Evolutionary conservation across 1,140 invertebrate species (phyloP), one percentile per base, ranked within the genome.

Genomic region (Drosophila jambulina): DNA sequence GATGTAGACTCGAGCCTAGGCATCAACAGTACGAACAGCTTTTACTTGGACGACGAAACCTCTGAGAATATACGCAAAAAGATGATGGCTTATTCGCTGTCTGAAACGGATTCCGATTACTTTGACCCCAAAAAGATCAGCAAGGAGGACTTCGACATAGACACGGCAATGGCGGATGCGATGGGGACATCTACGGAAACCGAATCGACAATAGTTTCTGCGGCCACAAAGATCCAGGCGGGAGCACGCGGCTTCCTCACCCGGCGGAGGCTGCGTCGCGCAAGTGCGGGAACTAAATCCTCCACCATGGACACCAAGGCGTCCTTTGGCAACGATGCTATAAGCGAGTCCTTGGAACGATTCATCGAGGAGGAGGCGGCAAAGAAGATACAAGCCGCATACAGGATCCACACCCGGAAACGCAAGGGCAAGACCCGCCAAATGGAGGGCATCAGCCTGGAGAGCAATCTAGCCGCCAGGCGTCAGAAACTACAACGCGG

Each of bases 281-380:
- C 91, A 2, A 92, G 91, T 75, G 85, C 74, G 0, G 91, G 82
- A 0, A 91, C 86, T 12, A 91, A 91, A 36, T 76, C 86, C 0
- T 86, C 84, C 4, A 80, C 78, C 0, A 65, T 69, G 43, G 86
- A 88, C 19, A 82, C 74, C 8, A 91, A 92, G 34, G 82, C 79
- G 1, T 93, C 92, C 1, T 90, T 93, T 56, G 92, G 92, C 2
- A 93, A 93, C 27, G 92, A 91, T 56, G 91, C 92, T 2, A 92
- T 93, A 8, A 91, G 83, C 58, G 88, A 92, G 54, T 93, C 92
- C 1, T 27, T 93, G 2, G 92, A 93, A 8, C 43, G 84, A n/a
- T 78, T 92, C n/a, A 86, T 92, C 12, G 83, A 92, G 34, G 86
- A 92, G 42, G 91, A 91, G 62, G 92, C 83, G 1, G 82, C 83